Conservation (phyloP, 2,888 invertebrate species). For the Ernsta delagoae region DNA sequence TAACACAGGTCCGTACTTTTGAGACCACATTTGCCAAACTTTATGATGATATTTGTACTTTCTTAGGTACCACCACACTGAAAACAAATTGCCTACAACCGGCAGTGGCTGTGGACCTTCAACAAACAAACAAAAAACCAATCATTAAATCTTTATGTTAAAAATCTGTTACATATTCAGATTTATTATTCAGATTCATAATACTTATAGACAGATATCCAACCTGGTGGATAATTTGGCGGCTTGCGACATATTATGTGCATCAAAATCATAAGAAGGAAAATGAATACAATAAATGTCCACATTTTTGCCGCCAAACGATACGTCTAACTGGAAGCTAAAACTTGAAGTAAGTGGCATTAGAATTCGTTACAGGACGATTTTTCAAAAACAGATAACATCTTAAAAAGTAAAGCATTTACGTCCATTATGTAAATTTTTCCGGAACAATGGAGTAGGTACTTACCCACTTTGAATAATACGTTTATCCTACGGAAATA, state of each 20-base stretch:
- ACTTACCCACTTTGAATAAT: too few relatives aligned
- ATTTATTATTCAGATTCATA: too few relatives aligned
- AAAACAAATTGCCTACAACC: slow-evolving; percentile 67
- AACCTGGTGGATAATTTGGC: slow-evolving; percentile 51
- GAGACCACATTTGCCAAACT: slow-evolving; percentile 85
- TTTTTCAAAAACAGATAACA: slow-evolving; percentile 4
- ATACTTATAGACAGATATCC: too few relatives aligned
- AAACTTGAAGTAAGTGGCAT: too few relatives aligned
- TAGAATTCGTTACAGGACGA: neutral
- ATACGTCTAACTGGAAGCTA: too few relatives aligned
- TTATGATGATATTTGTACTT: slow-evolving; percentile 77
- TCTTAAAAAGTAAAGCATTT: slow-evolving; percentile 7
- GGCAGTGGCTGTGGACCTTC: slow-evolving; percentile 69
- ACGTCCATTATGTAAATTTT: neutral
- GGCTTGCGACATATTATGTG: slow-evolving; percentile 44
- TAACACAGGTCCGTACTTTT: slow-evolving; percentile 86
- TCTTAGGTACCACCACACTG: slow-evolving; percentile 60
- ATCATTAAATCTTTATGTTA: neutral
- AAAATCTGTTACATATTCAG: too few relatives aligned
- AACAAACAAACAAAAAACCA: slow-evolving; percentile 40
- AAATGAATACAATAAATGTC: too few relatives aligned
- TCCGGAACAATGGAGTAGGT: neutral
- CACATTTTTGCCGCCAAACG: too few relatives aligned
- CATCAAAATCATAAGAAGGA: too few relatives aligned
- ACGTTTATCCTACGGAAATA: too few relatives aligned